Percentiles rank a stretch among this genome's conserved stretches.
These are phyloP conservation scores for Vimba vimba DNA, from an alignment of 2,113 vertebrate genomes.

Conservation along the genomic window DNA sequence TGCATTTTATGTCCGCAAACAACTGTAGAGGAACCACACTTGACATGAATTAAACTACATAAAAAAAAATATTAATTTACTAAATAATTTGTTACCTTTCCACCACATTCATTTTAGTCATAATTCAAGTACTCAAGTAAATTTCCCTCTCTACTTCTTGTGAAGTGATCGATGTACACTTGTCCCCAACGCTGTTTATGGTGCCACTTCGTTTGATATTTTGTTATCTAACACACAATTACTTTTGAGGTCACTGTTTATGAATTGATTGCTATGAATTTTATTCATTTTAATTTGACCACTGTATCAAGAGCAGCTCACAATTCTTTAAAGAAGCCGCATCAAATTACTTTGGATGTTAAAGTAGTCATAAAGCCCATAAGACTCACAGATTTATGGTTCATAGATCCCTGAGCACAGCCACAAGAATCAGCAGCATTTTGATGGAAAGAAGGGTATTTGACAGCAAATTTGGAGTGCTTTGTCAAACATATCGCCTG, in stretches of 20 bases:
- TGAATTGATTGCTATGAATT: too few relatives aligned
- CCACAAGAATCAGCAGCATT: not conserved
- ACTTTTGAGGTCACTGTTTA: too few relatives aligned
- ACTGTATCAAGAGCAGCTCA: not conserved
- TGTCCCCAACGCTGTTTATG: not conserved
- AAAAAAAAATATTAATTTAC: not conserved
- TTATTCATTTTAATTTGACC: not conserved
- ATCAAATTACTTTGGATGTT: not conserved
- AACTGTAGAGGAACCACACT: not conserved
- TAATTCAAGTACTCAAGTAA: not conserved
- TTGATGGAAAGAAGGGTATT: not conserved
- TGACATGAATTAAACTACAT: not conserved
- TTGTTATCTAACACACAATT: too few relatives aligned
- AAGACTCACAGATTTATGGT: not conserved
- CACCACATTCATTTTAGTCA: not conserved
- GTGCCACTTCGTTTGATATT: not conserved
- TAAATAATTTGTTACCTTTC: not conserved
- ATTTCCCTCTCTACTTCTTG: not conserved
- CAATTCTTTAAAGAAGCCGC: not conserved
- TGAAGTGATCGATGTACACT: not conserved
- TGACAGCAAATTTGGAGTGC: slow-evolving; percentile 16
- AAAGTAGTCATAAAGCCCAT: not conserved
- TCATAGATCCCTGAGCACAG: not conserved
- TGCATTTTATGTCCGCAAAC: not conserved
- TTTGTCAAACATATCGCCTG: slow-evolving; percentile 19